phyloP scores from a whole-genome alignment of 2,113 vertebrate genomes.

The Rhynchopsitta pachyrhyncha region DNA sequence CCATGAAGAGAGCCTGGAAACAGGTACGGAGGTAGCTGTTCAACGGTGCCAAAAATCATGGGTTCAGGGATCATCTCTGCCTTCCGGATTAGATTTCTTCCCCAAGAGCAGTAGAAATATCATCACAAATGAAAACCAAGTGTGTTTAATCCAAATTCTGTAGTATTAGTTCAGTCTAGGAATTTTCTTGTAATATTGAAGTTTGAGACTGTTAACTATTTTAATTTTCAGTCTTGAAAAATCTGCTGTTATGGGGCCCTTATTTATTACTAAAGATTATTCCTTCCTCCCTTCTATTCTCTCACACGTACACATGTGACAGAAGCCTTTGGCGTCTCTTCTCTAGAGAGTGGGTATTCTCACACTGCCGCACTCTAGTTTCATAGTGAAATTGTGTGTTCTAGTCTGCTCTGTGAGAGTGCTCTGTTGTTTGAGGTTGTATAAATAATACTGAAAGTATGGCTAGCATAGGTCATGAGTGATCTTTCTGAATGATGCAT shows the following conservation, averaged over 20 bases:
- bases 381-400: neutral
- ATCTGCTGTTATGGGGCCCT: neutral
- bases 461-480: neutral
- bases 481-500: neutral
- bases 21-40: neutral
- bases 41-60: neutral
- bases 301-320: accelerated
- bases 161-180: neutral
- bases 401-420: neutral
- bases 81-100: neutral
- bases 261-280: neutral
- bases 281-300: neutral
- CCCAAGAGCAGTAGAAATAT: neutral
- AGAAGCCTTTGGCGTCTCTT: neutral
- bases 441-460: neutral
- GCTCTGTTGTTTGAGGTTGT: neutral
- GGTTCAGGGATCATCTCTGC: neutral
- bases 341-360: neutral
- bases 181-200: neutral
- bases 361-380: neutral
- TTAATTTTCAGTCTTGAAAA: neutral
- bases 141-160: neutral
- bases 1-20: neutral
- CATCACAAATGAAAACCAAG: neutral
- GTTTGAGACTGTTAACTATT: neutral